These are phyloP conservation scores for Diplosoma virens DNA, from an alignment of 23 tunicate genomes.

Conservation along the genomic window DNA sequence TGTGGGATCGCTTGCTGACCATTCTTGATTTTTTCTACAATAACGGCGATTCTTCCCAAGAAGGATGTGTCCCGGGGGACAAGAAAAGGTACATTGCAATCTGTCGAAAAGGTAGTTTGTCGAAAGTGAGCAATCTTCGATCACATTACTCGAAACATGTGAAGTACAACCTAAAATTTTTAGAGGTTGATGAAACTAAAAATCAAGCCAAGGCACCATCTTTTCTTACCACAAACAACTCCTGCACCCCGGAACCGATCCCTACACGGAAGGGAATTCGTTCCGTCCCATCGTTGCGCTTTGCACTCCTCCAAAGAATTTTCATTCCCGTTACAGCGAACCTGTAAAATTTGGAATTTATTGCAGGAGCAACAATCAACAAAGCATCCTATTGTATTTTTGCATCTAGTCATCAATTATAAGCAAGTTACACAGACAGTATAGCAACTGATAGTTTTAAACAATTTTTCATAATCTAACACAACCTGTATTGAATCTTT, in stretches of 20 bases:
- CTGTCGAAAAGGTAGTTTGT: slow-evolving; percentile 44
- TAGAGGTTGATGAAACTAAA: background rate
- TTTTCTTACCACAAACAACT: slow-evolving; percentile 59
- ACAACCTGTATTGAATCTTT: too few relatives aligned
- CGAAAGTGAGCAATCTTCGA: slow-evolving; percentile 37
- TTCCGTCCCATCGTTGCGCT: slow-evolving; percentile 62
- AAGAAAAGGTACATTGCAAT: slow-evolving; percentile 46
- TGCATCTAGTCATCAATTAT: too few relatives aligned
- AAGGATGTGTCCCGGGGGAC: slow-evolving; percentile 31
- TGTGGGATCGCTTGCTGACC: slow-evolving; percentile 57
- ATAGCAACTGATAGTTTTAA: too few relatives aligned
- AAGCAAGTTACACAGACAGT: too few relatives aligned
- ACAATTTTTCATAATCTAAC: too few relatives aligned
- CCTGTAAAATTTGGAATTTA: too few relatives aligned
- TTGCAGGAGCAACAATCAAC: too few relatives aligned
- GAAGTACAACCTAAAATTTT: slow-evolving; percentile 60
- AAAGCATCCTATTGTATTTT: too few relatives aligned
- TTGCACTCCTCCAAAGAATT: slow-evolving; percentile 38
- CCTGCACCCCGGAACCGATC: slow-evolving; percentile 43
- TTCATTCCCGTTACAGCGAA: slow-evolving; percentile 63
- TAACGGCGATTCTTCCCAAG: slow-evolving; percentile 31
- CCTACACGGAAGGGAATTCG: slow-evolving; percentile 52
- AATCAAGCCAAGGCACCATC: background rate
- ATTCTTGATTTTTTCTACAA: slow-evolving; percentile 48
- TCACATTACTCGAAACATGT: slow-evolving; percentile 14